These are phyloP conservation scores for Conus ventricosus DNA, from an alignment of 1,140 invertebrate species.

Conservation along the genomic window DNA sequence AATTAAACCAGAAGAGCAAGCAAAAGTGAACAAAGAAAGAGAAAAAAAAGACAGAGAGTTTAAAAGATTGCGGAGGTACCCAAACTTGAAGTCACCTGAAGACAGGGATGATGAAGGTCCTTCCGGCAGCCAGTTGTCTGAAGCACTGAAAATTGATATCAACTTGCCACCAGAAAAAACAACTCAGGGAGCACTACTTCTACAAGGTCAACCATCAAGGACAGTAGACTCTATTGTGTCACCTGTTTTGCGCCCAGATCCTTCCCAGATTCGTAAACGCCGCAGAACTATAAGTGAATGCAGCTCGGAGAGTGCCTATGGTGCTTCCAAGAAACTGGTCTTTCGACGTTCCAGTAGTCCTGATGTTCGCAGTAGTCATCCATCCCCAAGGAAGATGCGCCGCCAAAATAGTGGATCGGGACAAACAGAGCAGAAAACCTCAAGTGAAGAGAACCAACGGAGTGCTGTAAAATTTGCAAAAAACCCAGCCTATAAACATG, in stretches of 20 bases:
- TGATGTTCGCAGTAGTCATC: constrained; percentile 40
- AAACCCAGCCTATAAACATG: constrained; percentile 85
- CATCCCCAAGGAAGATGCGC: constrained; percentile 44
- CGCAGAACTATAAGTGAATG: constrained; percentile 57
- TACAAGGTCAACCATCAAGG: background rate
- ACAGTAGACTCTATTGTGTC: constrained; percentile 82
- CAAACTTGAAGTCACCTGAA: constrained; percentile 6
- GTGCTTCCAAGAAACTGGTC: constrained; percentile 27
- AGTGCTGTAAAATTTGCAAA: constrained; percentile 44
- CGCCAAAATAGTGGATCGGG: constrained; percentile 47
- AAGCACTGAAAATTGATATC: constrained; percentile 65
- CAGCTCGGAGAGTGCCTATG: constrained; percentile 18
- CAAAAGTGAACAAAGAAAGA: background rate
- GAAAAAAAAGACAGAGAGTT: background rate
- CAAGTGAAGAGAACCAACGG: background rate
- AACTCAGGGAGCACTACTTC: background rate
- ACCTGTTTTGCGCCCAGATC: constrained; percentile 87
- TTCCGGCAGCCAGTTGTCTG: constrained; percentile 18
- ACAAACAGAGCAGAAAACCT: constrained; percentile 15
- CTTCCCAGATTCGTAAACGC: constrained; percentile 84
- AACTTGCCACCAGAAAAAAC: constrained; percentile 31
- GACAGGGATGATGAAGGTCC: background rate
- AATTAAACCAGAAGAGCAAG: background rate
- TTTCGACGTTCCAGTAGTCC: constrained; percentile 46
- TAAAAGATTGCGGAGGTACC: background rate